These are phyloP conservation scores for Eupithecia subfuscata DNA, from an alignment of 2,888 invertebrate genomes.

Conservation along the genomic window DNA sequence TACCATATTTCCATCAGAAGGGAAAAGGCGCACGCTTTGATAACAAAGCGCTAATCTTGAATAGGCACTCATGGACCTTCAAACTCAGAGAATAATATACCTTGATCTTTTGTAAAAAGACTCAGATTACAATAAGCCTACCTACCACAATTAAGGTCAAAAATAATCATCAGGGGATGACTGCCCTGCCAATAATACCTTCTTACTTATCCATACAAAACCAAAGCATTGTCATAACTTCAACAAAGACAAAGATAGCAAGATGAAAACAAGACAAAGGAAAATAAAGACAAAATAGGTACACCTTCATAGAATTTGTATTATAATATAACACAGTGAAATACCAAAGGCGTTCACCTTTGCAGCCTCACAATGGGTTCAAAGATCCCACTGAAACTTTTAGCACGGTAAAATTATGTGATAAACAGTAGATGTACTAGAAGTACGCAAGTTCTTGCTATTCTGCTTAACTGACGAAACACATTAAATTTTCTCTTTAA, in stretches of 20 bases:
- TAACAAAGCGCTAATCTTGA: neutral
- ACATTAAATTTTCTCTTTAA: neutral
- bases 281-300: conserved; percentile 3
- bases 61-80: conserved; percentile 5
- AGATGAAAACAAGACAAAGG: conserved; percentile 4
- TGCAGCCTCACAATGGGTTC: conserved; percentile 12
- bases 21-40: neutral
- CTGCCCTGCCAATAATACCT: conserved; percentile 4
- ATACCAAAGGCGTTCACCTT: conserved; percentile 12
- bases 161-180: neutral
- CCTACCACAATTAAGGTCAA: neutral
- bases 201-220: neutral
- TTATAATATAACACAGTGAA: conserved; percentile 1
- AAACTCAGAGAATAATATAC: neutral
- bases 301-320: conserved; percentile 14
- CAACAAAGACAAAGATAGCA: conserved; percentile 7
- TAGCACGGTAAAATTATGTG: neutral
- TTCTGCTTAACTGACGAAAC: neutral
- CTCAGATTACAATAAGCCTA: neutral
- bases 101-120: neutral
- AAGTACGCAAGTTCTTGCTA: neutral
- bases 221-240: conserved; percentile 4
- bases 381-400: conserved; percentile 10
- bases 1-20: neutral
- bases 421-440: neutral